A percentile compares a stretch with the other conserved stretches of the same genome.
These are phyloP conservation scores for Plagodis dolabraria DNA, from an alignment of 2,888 invertebrate genomes.

Conservation along the genomic window DNA sequence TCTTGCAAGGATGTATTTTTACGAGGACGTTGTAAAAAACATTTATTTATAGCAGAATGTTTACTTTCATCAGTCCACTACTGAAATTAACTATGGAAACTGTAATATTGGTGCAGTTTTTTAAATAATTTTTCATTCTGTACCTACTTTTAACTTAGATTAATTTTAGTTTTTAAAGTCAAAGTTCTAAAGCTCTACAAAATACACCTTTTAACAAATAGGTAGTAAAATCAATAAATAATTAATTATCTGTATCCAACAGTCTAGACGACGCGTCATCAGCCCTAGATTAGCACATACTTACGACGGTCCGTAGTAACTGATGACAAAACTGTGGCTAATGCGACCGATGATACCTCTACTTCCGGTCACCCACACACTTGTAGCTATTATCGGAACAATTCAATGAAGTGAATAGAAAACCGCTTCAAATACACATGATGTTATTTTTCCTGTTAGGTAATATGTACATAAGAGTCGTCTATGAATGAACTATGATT, in stretches of 20 bases:
- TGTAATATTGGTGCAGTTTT: too few relatives aligned
- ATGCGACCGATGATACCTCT: slow-evolving; percentile 44
- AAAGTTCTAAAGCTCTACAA: too few relatives aligned
- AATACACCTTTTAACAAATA: background rate
- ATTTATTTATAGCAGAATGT: slow-evolving; percentile 8
- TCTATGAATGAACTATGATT: slow-evolving; percentile 12
- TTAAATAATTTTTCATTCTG: too few relatives aligned
- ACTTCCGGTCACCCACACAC: slow-evolving; percentile 45
- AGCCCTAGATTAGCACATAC: background rate
- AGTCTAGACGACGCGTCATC: slow-evolving; percentile 33
- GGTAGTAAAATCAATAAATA: slow-evolving; percentile 21
- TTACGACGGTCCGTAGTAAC: slow-evolving; percentile 30
- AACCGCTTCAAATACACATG: background rate
- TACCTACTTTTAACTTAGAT: too few relatives aligned
- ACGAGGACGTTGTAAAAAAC: slow-evolving; percentile 9
- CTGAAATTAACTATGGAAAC: too few relatives aligned
- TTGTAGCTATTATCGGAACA: slow-evolving; percentile 22
- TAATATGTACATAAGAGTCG: background rate
- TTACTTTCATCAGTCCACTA: too few relatives aligned
- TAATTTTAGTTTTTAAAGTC: too few relatives aligned
- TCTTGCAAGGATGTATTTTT: slow-evolving; percentile 18
- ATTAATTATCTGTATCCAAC: slow-evolving; percentile 10
- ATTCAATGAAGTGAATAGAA: slow-evolving; percentile 17
- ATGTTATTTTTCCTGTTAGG: slow-evolving; percentile 21
- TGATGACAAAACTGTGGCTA: slow-evolving; percentile 36